These are phyloP conservation scores for Lampris incognitus DNA, from an alignment of 2,113 vertebrate species.

Conservation along the genomic window DNA sequence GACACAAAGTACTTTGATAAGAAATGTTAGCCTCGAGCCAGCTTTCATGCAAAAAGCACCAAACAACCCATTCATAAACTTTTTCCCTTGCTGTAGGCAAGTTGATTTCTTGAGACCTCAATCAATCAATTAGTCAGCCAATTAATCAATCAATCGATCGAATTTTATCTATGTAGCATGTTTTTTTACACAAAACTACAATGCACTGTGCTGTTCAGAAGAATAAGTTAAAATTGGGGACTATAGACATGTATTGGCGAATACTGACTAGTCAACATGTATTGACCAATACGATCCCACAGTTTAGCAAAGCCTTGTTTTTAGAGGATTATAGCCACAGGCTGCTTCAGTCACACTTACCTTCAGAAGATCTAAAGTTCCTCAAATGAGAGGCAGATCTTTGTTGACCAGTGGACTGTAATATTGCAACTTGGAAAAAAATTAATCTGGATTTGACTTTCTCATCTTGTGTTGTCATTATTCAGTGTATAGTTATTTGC, in stretches of 20 bases:
- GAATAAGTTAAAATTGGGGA: too few relatives aligned
- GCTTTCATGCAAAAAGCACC: slow-evolving; percentile 2
- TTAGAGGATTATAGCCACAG: background rate
- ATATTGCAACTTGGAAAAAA: too few relatives aligned
- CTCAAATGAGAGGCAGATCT: background rate
- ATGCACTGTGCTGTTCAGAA: too few relatives aligned
- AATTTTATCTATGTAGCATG: too few relatives aligned
- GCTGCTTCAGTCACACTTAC: background rate
- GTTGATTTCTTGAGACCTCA: background rate
- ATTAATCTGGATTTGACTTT: too few relatives aligned
- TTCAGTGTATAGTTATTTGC: too few relatives aligned
- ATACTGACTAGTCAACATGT: slow-evolving; percentile 29
- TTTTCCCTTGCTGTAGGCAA: slow-evolving; percentile 20
- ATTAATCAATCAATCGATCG: too few relatives aligned
- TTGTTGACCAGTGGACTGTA: background rate
- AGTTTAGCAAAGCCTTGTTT: background rate
- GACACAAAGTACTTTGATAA: slow-evolving; percentile 43
- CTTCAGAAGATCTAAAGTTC: background rate
- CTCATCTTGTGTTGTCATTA: too few relatives aligned
- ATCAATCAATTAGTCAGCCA: too few relatives aligned
- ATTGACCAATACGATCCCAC: background rate
- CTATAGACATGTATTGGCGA: too few relatives aligned
- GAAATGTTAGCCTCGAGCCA: slow-evolving; percentile 30
- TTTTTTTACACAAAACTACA: too few relatives aligned
- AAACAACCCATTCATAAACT: slow-evolving; percentile 18